phyloP scores from a whole-genome alignment of 2,113 vertebrate species.

The Nothobranchius furzeri region DNA sequence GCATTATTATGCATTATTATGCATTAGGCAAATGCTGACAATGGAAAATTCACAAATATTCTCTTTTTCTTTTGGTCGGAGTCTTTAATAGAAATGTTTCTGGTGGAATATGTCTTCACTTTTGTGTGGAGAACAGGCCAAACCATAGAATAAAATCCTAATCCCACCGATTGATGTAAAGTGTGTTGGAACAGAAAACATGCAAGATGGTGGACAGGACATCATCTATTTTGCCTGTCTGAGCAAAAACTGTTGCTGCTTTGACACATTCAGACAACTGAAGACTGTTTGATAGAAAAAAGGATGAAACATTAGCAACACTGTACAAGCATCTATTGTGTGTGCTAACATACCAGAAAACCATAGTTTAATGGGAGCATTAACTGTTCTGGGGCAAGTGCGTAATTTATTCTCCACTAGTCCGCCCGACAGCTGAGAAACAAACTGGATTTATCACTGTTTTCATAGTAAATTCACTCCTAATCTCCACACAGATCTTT shows the following conservation, averaged over 20 bases:
- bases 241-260: conserved; percentile 6
- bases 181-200: background rate
- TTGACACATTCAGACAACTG: conserved; percentile 38
- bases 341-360: conserved; percentile 48
- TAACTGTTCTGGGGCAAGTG: conserved; percentile 54
- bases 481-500: conserved; percentile 49
- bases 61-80: too few species aligned
- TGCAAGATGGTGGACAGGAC: too few species aligned
- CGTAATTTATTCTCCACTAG: conserved; percentile 42
- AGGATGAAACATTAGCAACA: conserved; percentile 41
- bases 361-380: conserved; percentile 55
- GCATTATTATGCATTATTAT: too few species aligned
- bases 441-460: conserved; percentile 55
- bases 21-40: too few species aligned
- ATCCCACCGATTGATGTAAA: conserved; percentile 1
- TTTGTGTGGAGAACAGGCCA: too few species aligned
- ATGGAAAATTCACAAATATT: too few species aligned
- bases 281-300: conserved; percentile 33
- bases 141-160: too few species aligned
- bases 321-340: conserved; percentile 61
- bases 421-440: conserved; percentile 28
- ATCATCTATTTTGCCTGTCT: conserved; percentile 18
- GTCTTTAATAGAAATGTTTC: too few species aligned
- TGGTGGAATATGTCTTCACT: too few species aligned
- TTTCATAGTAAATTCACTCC: conserved; percentile 52